Conservation (phyloP, 1,140 invertebrate genomes). For the Spodoptera litura region DNA sequence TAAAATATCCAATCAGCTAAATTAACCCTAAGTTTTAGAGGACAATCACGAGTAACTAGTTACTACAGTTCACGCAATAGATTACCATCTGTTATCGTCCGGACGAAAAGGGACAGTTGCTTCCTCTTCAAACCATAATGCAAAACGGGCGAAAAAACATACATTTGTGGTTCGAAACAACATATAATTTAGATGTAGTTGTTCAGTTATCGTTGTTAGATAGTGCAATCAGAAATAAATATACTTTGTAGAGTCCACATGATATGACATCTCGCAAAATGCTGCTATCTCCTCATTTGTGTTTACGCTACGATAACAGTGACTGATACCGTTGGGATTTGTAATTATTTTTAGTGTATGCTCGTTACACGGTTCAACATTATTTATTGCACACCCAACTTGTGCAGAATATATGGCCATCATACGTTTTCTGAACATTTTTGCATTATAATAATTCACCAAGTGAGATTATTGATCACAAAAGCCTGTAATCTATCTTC, state of each 20-base stretch:
- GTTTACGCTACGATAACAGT: conserved; percentile 71
- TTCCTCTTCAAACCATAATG: background rate
- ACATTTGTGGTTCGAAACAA: background rate
- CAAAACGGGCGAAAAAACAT: background rate
- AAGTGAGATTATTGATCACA: too few relatives aligned
- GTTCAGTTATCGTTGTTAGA: conserved; percentile 60
- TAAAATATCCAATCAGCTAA: background rate
- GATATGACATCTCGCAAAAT: conserved; percentile 76
- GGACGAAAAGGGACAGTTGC: background rate
- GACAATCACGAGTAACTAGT: background rate
- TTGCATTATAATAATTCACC: too few relatives aligned
- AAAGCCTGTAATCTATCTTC: too few relatives aligned
- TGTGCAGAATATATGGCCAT: background rate
- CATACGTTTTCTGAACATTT: background rate
- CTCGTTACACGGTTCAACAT: conserved; percentile 43
- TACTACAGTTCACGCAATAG: background rate
- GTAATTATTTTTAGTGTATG: conserved; percentile 57
- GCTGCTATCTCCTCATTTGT: conserved; percentile 68
- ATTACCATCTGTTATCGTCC: background rate
- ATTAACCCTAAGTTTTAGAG: background rate
- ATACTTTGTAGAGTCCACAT: conserved; percentile 66
- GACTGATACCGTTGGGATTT: conserved; percentile 64
- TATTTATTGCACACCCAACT: conserved; percentile 10
- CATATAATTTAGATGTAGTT: conserved; percentile 58
- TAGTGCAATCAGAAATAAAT: conserved; percentile 75